Percentiles rank a stretch among this genome's conserved stretches.
Conservation (phyloP, 2,888 invertebrate species). For the Aspidapion aeneum region DNA sequence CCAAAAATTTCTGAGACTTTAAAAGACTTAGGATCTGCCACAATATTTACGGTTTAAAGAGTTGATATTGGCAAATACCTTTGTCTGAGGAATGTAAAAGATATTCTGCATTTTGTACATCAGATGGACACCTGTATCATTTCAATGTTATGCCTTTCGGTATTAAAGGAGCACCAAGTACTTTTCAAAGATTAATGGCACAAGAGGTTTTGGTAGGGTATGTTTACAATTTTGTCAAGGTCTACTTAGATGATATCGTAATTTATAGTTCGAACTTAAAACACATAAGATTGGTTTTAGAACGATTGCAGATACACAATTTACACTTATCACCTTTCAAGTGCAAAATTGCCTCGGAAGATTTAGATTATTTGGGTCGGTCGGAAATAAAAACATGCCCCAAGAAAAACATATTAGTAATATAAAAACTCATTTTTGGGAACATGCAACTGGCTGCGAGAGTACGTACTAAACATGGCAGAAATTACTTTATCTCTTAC, state of each 20-base stretch:
- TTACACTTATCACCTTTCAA: neutral
- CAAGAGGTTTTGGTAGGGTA: conserved; percentile 13
- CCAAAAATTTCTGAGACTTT: neutral
- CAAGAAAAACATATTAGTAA: neutral
- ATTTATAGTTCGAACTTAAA: neutral
- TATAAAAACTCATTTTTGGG: neutral
- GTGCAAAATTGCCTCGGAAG: neutral
- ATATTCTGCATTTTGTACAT: conserved; percentile 18
- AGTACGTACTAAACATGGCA: neutral
- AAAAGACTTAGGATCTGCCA: neutral
- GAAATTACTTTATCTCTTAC: neutral
- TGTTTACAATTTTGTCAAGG: conserved; percentile 20
- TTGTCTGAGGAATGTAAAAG: conserved; percentile 6
- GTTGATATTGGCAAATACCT: conserved; percentile 24
- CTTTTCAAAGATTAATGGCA: conserved; percentile 20
- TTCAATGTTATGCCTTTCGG: conserved; percentile 21
- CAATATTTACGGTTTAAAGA: conserved; percentile 10
- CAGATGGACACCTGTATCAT: conserved; percentile 15
- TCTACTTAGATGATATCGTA: conserved; percentile 33
- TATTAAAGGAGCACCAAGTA: conserved; percentile 16
- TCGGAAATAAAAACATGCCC: neutral
- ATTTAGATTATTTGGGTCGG: conserved; percentile 11
- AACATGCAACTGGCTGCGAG: neutral
- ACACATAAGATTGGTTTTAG: neutral
- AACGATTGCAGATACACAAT: neutral